Percentiles rank a stretch among this genome's conserved stretches.
These are phyloP conservation scores for Lanius ludovicianus DNA, from an alignment of 2,113 vertebrate species.

Conservation along the genomic window DNA sequence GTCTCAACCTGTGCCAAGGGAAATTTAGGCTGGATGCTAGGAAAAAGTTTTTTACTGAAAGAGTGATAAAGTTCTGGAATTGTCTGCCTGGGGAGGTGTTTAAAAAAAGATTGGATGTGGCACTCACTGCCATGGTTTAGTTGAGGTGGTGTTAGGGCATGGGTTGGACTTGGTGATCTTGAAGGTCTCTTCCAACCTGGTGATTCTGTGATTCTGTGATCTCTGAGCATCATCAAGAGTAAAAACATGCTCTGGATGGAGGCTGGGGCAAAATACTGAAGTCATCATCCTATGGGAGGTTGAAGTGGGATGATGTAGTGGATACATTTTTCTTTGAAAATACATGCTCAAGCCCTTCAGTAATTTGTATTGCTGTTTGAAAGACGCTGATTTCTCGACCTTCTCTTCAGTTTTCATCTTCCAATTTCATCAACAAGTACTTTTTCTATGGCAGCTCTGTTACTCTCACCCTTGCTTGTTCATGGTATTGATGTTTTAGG, in stretches of 20 bases:
- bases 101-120: no score
- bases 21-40: no score
- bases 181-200: no score
- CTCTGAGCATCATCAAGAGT: neutral
- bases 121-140: no score
- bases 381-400: neutral
- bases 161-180: no score
- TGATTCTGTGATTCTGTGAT: no score
- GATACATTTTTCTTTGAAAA: neutral
- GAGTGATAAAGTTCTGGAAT: no score
- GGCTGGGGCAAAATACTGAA: neutral
- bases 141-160: no score
- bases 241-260: neutral
- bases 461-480: neutral
- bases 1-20: no score
- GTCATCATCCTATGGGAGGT: neutral
- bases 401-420: neutral
- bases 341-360: neutral
- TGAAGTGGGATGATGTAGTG: neutral
- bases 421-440: neutral
- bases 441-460: rapidly evolving
- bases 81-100: no score
- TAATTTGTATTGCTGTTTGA: neutral
- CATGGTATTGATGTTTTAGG: neutral
- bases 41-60: no score